Conservation (phyloP, 2,113 vertebrate species). For the Steatornis caripensis region DNA sequence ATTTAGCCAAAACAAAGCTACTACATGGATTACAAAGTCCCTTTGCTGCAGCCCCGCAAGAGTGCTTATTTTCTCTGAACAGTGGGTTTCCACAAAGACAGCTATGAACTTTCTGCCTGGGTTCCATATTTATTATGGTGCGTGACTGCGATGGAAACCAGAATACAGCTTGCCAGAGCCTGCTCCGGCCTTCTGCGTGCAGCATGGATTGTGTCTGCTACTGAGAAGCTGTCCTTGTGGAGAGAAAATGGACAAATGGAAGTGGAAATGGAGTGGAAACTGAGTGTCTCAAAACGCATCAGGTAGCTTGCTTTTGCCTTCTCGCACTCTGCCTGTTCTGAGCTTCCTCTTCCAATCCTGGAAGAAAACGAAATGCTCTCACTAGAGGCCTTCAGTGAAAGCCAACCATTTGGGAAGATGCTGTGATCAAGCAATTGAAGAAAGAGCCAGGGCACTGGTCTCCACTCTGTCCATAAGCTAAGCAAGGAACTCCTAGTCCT, state of each 20-base stretch:
- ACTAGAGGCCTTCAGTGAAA: not conserved
- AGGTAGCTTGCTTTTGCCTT: not conserved
- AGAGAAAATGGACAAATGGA: not conserved
- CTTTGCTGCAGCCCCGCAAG: not conserved
- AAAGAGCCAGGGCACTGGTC: not conserved
- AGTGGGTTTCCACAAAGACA: not conserved
- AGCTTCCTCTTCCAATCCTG: not conserved
- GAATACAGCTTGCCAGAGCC: not conserved
- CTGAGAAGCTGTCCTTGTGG: not conserved
- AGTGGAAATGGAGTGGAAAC: not conserved
- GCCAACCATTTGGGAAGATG: not conserved
- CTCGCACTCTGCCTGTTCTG: not conserved
- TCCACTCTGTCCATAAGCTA: not conserved
- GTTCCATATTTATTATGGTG: accelerated
- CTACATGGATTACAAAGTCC: not conserved
- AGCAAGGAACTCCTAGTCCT: not conserved
- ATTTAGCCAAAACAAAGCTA: not conserved
- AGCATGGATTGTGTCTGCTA: not conserved
- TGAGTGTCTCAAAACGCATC: accelerated
- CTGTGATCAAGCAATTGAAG: not conserved
- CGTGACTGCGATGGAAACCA: not conserved
- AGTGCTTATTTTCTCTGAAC: not conserved
- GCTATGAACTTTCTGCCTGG: not conserved
- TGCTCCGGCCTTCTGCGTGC: not conserved
- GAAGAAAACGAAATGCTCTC: not conserved